phyloP scores from a whole-genome alignment of 1,140 invertebrate genomes.

The Apolygus lucorum region DNA sequence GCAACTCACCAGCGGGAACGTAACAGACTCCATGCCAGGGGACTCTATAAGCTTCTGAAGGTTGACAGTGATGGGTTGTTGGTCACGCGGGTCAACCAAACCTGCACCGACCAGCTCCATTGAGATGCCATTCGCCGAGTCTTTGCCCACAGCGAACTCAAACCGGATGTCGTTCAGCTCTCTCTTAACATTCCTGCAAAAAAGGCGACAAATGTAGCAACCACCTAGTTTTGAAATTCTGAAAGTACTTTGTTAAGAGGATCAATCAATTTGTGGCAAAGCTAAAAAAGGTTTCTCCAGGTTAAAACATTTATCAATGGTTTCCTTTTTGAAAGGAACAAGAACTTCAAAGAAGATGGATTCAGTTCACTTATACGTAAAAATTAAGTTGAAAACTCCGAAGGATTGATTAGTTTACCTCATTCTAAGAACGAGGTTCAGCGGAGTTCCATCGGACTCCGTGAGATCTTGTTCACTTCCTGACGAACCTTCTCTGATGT shows the following conservation, averaged over 20 bases:
- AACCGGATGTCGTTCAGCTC: slow-evolving; percentile 97
- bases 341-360: no score
- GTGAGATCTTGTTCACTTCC: slow-evolving; percentile 45
- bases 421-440: slow-evolving; percentile 74
- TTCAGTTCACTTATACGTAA: no score
- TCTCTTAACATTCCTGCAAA: slow-evolving; percentile 63
- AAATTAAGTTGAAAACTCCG: no score
- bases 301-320: no score
- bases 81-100: slow-evolving; percentile 83
- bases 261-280: no score
- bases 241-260: no score
- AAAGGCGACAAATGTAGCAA: slow-evolving; percentile 25
- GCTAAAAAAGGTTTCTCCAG: no score
- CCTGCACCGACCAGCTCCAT: slow-evolving; percentile 89
- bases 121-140: slow-evolving; percentile 90
- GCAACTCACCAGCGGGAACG: slow-evolving; percentile 82
- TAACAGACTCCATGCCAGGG: slow-evolving; percentile 57
- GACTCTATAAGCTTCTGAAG: slow-evolving; percentile 82
- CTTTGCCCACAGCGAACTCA: slow-evolving; percentile 84
- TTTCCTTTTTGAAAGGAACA: no score
- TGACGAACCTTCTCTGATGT: slow-evolving; percentile 44
- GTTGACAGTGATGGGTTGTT: slow-evolving; percentile 82
- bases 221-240: background rate
- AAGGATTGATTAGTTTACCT: slow-evolving; percentile 46
- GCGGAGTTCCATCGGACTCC: slow-evolving; percentile 38